These are phyloP conservation scores for Melinaea marsaeus DNA, from an alignment of 2,888 invertebrate species.

Conservation along the genomic window DNA sequence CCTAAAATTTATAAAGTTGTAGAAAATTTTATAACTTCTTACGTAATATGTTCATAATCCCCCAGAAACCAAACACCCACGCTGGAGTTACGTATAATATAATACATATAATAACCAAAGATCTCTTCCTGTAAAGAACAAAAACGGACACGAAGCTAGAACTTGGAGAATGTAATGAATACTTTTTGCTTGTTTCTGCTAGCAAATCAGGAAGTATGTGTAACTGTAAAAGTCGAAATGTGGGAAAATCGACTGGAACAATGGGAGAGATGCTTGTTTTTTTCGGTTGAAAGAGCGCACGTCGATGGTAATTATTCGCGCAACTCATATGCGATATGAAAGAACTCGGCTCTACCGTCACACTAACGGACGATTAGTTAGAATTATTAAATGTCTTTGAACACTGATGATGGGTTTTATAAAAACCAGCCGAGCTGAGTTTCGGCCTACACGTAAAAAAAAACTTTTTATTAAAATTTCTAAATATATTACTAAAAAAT, in stretches of 20 bases:
- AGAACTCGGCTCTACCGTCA: slow-evolving; percentile 27
- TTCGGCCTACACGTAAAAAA: no score
- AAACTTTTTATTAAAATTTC: no score
- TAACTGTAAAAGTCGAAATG: slow-evolving; percentile 74
- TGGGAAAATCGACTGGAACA: slow-evolving; percentile 70
- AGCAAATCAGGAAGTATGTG: slow-evolving; percentile 67
- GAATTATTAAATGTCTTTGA: no score
- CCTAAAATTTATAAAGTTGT: no score
- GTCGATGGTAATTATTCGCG: slow-evolving; percentile 69
- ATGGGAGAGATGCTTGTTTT: slow-evolving; percentile 69
- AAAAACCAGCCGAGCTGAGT: no score
- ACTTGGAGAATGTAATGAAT: slow-evolving; percentile 69
- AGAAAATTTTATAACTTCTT: not conserved
- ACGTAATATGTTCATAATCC: not conserved
- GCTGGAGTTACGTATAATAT: slow-evolving; percentile 42
- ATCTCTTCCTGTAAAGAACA: slow-evolving; percentile 50
- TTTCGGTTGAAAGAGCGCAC: slow-evolving; percentile 73
- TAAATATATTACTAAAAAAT: no score
- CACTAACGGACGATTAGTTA: slow-evolving; percentile 24
- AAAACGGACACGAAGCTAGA: slow-evolving; percentile 44
- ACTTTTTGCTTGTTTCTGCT: slow-evolving; percentile 71
- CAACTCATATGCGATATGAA: slow-evolving; percentile 53
- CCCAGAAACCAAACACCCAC: slow-evolving; percentile 2
- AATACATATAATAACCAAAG: slow-evolving; percentile 35
- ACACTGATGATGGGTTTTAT: no score